Base-by-base conservation (phyloP, 2,888 invertebrate species). In the Amphiduros pacificus region DNA sequence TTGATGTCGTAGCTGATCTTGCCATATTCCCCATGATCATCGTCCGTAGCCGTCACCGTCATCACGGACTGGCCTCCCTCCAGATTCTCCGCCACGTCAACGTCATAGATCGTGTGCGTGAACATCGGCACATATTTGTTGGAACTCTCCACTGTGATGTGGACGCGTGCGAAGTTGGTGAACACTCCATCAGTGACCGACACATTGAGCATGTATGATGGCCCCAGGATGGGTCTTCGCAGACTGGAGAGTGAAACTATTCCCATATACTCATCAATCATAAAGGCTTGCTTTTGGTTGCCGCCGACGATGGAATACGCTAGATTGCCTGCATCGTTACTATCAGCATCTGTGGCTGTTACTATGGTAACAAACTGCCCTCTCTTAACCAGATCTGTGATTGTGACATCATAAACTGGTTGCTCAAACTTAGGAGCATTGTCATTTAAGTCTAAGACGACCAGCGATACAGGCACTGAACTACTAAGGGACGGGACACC, bases 131-230 rank as follows among this genome's bases (percentile, higher is more conserved):
- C 86, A 79, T 89, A 87, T 70, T 87, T 86, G 85, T 95, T 95
- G 65, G 91, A 74, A 61, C 70, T 73, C 17, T 71, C 65, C 26
- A 80, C 76, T 11, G 61, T 66, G 24, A 81, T 69, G n/a, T 69
- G 69, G 9, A 86, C 80, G 40, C 79, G 72, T 1, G 93, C 89
- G 83, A 91, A 95, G 69, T 89, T 91, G 6, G 93, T 94, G 84
- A 94, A 95, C 40, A 96, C 93, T 32, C 96, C 96, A 85, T 98
- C 97, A 60, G 93, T 92, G 41, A 94, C 96, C 1, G 95, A 95
- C 32, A 97, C 90, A 85, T 97, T 97, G 63, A 97, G 86, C 63
- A 88, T 84, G 75, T 89, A 88, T 57, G 86, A 84, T 55, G 87
- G 86, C 68, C 87, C 85, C 54, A 89, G 88, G 3, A 88, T 87